Base-by-base conservation (phyloP, 2,797 vertebrate species). In the Macropodus opercularis region DNA sequence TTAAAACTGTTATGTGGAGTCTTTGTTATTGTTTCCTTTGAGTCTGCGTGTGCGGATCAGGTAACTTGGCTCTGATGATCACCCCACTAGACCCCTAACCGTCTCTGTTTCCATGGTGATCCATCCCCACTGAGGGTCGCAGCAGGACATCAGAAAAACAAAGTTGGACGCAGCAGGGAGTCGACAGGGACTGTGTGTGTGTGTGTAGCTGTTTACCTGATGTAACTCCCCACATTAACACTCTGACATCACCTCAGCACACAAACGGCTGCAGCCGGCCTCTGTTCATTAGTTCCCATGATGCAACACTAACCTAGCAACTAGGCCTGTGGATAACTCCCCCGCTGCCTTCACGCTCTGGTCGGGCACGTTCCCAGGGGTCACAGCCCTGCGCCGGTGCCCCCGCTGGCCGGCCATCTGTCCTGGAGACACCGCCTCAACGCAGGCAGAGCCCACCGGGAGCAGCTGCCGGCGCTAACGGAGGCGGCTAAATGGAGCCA, bases 111-210 rank as follows among this genome's bases (percentile, higher is more conserved):
- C 89, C 81, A 89, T 84, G 83, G 80, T 21, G 57, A 90, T 44
- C 21, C 64, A 69, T 63, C 57, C 69, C 82, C 69, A 53, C 54
- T 36, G 81, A 81, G 75, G 73, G 72, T 69, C 69, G 8, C 81
- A 78, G 79, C 83, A 79, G 86, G 84, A 88, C 75, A 63, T 52
- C 70, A 76, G 75, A 64, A 81, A 80, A 89, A 89, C 87, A 90
- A 75, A 79, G 76, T 70, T 39, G 43, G 71, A 77, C 63, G 8
- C 85, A 70, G 71, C 51, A 9, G 85, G 79, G 80, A 85, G 69
- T 9, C 74, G 38, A 14, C 48, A 8, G 35, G 23, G 57, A 23
- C 19, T 23, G 31, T 12, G 24, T 64, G 41, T 43, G 44, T 43
- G 44, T 43, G 38, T 44, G 42, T 17, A 17, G 4, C 48, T 77